phyloP scores from a whole-genome alignment of 2,113 vertebrate genomes.

The Tupaia tana region DNA sequence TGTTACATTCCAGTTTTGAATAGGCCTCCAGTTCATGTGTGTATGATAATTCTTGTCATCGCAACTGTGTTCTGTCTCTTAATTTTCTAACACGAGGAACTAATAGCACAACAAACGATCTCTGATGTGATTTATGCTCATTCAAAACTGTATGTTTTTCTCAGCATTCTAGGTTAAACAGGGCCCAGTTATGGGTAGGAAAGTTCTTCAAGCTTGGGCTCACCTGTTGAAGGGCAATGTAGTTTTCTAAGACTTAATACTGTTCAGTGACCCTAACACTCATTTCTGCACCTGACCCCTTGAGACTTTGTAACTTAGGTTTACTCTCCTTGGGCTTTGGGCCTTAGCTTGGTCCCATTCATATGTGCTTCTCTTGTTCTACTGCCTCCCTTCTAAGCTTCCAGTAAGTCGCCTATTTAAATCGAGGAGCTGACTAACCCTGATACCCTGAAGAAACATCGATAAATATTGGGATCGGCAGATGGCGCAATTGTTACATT shows the following conservation, averaged over 20 bases:
- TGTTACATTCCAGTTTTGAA: background rate
- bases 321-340: background rate
- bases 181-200: background rate
- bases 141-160: background rate
- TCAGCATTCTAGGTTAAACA: background rate
- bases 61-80: background rate
- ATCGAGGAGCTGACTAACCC: background rate
- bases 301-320: background rate
- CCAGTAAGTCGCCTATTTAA: background rate
- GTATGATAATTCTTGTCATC: background rate
- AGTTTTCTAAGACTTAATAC: background rate
- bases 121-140: background rate
- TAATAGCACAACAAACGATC: background rate
- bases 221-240: background rate
- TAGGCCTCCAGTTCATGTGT: background rate
- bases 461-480: background rate
- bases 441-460: background rate
- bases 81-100: background rate
- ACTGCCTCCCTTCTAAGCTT: background rate
- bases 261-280: background rate
- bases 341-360: background rate
- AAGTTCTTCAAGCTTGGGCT: background rate
- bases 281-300: background rate
- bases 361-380: background rate
- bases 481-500: no score